phyloP scores from a whole-genome alignment of 2,797 vertebrate genomes.

The Alca torda region DNA sequence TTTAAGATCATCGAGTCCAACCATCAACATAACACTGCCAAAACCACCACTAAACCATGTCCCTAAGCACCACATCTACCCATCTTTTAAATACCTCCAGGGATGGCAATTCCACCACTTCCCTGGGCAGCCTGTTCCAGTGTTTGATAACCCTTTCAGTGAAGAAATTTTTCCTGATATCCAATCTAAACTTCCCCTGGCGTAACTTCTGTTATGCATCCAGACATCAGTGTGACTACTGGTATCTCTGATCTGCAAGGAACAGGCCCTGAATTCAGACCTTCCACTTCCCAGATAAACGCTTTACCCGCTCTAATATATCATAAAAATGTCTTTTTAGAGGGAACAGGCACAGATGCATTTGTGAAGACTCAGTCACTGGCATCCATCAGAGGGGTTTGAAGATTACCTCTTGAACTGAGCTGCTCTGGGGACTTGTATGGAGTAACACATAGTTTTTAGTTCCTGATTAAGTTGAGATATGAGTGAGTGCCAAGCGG shows the following conservation, averaged over 20 bases:
- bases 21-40: neutral
- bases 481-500: neutral
- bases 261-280: neutral
- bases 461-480: neutral
- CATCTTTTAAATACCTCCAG: neutral
- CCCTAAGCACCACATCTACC: neutral
- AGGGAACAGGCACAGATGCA: neutral
- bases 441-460: neutral
- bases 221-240: neutral
- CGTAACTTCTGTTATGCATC: rapidly evolving
- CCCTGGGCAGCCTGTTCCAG: neutral
- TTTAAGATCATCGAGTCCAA: neutral
- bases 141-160: neutral
- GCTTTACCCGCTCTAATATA: neutral
- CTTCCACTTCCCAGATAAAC: neutral
- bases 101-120: neutral
- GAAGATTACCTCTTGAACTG: neutral
- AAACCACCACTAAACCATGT: neutral
- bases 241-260: neutral
- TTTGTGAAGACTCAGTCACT: neutral
- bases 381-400: neutral
- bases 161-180: neutral
- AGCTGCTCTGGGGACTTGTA: neutral
- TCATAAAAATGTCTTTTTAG: neutral
- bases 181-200: neutral